Base-by-base conservation (phyloP, 1,140 invertebrate genomes). In the Mylabris phalerata region DNA sequence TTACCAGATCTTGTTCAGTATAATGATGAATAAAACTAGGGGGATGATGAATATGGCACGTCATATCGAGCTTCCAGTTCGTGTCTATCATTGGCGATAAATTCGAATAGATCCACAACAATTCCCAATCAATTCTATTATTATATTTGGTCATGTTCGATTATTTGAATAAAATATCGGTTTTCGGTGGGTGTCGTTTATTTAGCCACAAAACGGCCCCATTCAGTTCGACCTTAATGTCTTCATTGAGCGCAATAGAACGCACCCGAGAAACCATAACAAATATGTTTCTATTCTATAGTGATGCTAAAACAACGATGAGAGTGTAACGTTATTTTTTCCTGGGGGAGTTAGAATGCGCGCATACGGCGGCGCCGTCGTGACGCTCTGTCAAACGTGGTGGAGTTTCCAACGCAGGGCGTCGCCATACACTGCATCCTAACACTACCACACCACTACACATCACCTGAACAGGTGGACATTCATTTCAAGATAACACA, bases 331-430 rank as follows among this genome's bases (percentile, higher is more conserved):
- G 43, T 56, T 58, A 62, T 19, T 19, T 19, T 19, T 19, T 19
- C 19, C 19, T 32, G 4, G 32, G 32, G 32, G 61, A 61, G 64
- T 57, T 58, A 63, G 64, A 61, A 61, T 67, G 60, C 65, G 65
- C 63, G 32, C 32, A 60, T 57, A 7, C 7, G 59, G 58, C 59
- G 65, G 58, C 62, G 63, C 55, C 63, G 19, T 19, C 19, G 59
- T 59, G 65, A 55, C 62, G 65, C 51, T 54, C 52, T 61, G 62
- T 63, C 65, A 67, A 67, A 67, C 63, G 65, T 64, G 32, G 32
- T 32, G 65, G 58, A 64, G 56, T 67, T 59, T 57, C 55, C 57
- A 32, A 62, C 55, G 50, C 65, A 67, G 65, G 65, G 65, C 65
- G 65, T 67, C 65, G 63, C 65, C 65, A 67, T 19, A 19, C 59